phyloP scores from a whole-genome alignment of 23 tunicate genomes.

The Phallusia fumigata region DNA sequence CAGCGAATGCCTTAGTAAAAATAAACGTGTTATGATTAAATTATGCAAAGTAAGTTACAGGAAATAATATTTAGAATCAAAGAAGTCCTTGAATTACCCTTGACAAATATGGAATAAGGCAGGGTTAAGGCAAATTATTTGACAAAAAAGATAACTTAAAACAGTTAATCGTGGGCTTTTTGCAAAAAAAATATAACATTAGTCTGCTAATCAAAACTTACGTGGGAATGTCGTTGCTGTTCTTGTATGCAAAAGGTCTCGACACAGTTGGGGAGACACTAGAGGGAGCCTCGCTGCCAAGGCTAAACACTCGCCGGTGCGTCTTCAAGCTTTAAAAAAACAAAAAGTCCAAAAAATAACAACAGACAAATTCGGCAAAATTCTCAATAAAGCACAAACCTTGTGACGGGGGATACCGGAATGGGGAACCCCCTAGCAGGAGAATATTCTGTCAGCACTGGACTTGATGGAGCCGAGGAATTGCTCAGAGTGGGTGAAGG shows the following conservation, averaged over 20 bases:
- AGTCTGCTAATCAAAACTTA: background rate
- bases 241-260: background rate
- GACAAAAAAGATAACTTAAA: too few species aligned
- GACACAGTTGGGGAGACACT: background rate
- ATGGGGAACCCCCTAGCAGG: slow-evolving; percentile 5
- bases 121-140: too few species aligned
- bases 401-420: background rate
- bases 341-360: background rate
- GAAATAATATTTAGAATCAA: too few species aligned
- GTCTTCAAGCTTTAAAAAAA: slow-evolving; percentile 11
- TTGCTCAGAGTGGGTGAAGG: background rate
- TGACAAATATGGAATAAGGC: too few species aligned
- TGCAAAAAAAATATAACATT: background rate
- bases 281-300: slow-evolving; percentile 7
- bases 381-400: background rate
- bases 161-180: background rate
- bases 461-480: background rate
- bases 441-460: background rate
- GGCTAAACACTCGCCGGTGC: background rate
- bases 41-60: too few species aligned
- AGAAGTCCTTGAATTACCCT: too few species aligned
- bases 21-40: too few species aligned
- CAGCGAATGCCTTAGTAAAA: background rate
- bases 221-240: background rate
- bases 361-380: background rate